These are phyloP conservation scores for Mesaphorura yosii DNA, from an alignment of 1,140 invertebrate species.

Conservation along the genomic window DNA sequence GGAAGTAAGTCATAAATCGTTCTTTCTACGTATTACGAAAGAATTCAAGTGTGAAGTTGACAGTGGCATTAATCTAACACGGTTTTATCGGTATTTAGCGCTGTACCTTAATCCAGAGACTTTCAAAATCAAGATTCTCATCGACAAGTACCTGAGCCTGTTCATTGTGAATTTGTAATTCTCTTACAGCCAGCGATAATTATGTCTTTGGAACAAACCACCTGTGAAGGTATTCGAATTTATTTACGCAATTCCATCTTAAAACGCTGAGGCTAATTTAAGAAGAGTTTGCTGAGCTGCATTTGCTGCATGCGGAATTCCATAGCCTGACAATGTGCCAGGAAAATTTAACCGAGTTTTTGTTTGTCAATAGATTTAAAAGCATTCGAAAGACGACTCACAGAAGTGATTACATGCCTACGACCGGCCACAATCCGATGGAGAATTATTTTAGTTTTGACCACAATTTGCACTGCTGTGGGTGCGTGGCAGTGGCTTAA, in stretches of 20 bases:
- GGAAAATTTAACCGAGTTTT: constrained; percentile 2
- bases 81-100: no score
- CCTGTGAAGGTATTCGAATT: constrained; percentile 37
- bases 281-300: background rate
- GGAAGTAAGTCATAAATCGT: no score
- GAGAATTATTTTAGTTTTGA: constrained; percentile 74
- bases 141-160: no score
- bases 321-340: no score
- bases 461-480: constrained; percentile 76
- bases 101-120: no score
- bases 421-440: constrained; percentile 82
- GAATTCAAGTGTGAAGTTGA: no score
- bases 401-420: constrained; percentile 88
- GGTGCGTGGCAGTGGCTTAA: constrained; percentile 89
- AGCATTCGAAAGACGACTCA: constrained; percentile 86
- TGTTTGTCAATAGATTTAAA: constrained; percentile 72
- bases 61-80: no score
- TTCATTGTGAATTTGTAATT: no score
- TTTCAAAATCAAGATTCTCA: no score
- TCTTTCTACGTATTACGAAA: no score
- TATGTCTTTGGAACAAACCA: constrained; percentile 39
- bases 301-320: background rate
- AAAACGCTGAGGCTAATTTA: background rate
- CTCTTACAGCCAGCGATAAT: no score
- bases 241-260: background rate